Conservation (phyloP, 2,888 invertebrate genomes). For the Ormyrus rosae region DNA sequence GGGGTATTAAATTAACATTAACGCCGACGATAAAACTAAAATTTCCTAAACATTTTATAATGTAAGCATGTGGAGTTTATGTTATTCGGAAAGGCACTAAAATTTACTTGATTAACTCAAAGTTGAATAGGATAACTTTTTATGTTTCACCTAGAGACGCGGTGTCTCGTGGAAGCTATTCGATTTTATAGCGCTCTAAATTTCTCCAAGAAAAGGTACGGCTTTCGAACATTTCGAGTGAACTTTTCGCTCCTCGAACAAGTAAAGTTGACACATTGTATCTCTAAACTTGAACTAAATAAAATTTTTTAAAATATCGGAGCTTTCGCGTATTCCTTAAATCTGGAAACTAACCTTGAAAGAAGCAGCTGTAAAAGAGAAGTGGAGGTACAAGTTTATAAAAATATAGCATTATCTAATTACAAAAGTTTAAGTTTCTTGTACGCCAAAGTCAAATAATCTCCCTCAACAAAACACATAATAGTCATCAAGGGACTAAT, state of each 20-base stretch:
- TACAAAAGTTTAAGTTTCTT: conserved; percentile 8
- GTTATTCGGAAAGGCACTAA: background rate
- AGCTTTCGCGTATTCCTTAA: background rate
- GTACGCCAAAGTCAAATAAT: background rate
- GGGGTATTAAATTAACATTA: too few species aligned
- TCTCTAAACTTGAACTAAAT: too few species aligned
- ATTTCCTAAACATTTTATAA: too few species aligned
- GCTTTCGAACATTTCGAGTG: conserved; percentile 3
- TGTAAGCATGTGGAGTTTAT: too few species aligned
- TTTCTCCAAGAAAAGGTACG: background rate
- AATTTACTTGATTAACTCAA: conserved; percentile 19
- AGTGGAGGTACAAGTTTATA: background rate
- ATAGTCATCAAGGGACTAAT: background rate
- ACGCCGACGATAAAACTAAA: too few species aligned
- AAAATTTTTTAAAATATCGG: too few species aligned
- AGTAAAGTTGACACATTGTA: too few species aligned
- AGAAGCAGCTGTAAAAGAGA: conserved; percentile 1
- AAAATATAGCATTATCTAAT: conserved; percentile 26
- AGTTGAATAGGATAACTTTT: conserved; percentile 26
- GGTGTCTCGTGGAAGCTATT: conserved; percentile 4
- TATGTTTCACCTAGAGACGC: conserved; percentile 2
- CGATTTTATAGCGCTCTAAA: conserved; percentile 32
- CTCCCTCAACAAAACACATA: background rate
- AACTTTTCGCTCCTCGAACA: conserved; percentile 6
- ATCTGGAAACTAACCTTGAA: conserved; percentile 12